Evolutionary conservation across 1,140 invertebrate genomes (phyloP).

Genomic region (Euborellia annulipes): DNA sequence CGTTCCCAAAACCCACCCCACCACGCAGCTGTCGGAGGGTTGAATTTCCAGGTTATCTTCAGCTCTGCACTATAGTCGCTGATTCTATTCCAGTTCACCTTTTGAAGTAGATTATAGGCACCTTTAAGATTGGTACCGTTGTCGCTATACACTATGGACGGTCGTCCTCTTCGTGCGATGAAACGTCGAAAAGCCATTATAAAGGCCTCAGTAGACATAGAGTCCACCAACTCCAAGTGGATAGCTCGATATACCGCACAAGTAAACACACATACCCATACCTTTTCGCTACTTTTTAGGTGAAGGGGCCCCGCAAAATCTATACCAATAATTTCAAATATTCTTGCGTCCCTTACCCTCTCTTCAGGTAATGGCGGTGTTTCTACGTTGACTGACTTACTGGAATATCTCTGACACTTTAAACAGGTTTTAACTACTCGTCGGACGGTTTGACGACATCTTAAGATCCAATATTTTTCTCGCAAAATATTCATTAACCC

Average conservation of each 20-base stretch:
- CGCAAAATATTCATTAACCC: no score
- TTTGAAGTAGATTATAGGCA: slow-evolving; percentile 16
- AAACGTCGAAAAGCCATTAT: slow-evolving; percentile 16
- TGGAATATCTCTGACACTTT: no score
- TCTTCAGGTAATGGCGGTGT: no score
- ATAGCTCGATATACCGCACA: slow-evolving; percentile 16
- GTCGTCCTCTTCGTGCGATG: slow-evolving; percentile 13
- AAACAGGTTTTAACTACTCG: no score
- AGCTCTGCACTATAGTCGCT: slow-evolving; percentile 4
- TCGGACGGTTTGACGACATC: no score
- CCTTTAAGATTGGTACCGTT: slow-evolving; percentile 12
- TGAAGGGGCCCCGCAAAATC: no score
- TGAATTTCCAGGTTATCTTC: slow-evolving; percentile 23
- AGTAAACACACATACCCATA: slow-evolving; percentile 6
- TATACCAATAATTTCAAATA: no score
- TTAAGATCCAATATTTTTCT: no score
- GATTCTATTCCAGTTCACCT: slow-evolving; percentile 14
- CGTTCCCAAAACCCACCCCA: slow-evolving; percentile 28
- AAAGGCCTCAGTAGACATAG: slow-evolving; percentile 16
- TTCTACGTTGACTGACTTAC: no score
- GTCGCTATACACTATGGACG: slow-evolving; percentile 14
- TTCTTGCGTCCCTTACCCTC: no score
- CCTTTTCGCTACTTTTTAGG: slow-evolving; percentile 5
- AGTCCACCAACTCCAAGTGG: slow-evolving; percentile 17
- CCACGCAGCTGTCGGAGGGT: slow-evolving; percentile 24